A percentile compares a stretch with the other conserved stretches of the same genome.
Evolutionary conservation across 1,140 invertebrate species (phyloP).

Genomic region (Eulimnadia texana): DNA sequence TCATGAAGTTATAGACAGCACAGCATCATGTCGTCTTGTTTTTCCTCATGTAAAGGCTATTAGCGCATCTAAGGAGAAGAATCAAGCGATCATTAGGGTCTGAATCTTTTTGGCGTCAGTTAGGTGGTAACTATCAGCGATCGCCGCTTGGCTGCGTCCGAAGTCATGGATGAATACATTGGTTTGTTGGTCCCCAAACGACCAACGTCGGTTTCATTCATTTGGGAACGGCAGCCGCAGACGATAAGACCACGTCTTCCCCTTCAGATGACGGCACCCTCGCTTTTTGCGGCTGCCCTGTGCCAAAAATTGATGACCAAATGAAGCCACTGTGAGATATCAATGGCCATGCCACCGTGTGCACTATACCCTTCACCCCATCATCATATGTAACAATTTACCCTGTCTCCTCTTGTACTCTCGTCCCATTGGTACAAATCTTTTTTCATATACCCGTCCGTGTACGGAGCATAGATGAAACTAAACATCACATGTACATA

Average conservation of each 20-base stretch:
- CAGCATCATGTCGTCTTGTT: no score
- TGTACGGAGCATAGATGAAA: no score
- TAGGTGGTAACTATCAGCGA: background rate
- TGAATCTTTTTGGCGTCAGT: background rate
- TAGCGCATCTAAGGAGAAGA: background rate
- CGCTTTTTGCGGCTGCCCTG: background rate
- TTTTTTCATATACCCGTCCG: background rate
- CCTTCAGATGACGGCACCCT: background rate
- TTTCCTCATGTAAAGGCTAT: no score
- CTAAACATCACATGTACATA: no score
- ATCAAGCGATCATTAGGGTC: background rate
- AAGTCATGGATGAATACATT: background rate
- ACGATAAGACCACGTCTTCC: background rate
- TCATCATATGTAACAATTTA: background rate
- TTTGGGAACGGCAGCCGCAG: background rate
- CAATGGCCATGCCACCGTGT: background rate
- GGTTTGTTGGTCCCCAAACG: background rate
- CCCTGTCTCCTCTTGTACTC: background rate
- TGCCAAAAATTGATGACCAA: background rate
- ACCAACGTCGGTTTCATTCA: background rate
- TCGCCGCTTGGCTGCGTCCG: background rate
- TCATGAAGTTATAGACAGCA: no score
- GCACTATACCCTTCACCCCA: background rate
- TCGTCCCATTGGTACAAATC: background rate
- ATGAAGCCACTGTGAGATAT: background rate